Evolutionary conservation across 2,113 vertebrate species (phyloP), one percentile per base, ranked within the genome.

Genomic region (Rhipidura dahli): DNA sequence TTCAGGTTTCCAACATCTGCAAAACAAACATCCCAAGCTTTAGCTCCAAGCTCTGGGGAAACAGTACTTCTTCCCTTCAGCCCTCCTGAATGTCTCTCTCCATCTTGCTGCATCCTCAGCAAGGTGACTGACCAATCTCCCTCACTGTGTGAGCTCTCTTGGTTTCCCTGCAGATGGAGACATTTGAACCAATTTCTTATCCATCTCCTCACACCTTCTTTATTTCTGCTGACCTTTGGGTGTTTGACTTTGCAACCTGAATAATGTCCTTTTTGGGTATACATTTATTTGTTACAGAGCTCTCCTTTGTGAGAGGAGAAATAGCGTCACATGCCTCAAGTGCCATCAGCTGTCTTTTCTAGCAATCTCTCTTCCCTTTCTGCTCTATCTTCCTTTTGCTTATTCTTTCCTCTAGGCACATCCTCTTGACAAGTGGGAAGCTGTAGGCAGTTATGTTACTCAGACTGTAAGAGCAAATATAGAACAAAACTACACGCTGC

Each of bases 281-380:
- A 17, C 3, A 20, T 37, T 69, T 83, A n/a, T 5, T 45, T n/a
- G 22, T 21, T 45, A 35, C 0, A 0, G 31, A 37, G 8, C 5
- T 56, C 19, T 83, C 4, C 11, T 72, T 83, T 82, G 30, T 37
- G 33, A 47, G 4, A 54, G 16, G 9, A 44, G 7, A 26, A 85
- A 50, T 10, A 70, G 5, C 5, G 4, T 77, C n/a, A 39, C 12
- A 59, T 3, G 3, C 20, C 13, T 45, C 9, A 66, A 71, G 16
- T n/a, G 27, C 3, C 11, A 12, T 50, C 33, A 76, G 33, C 37
- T 64, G 15, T 63, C 30, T 89, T 59, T 37, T 50, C 23, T 40
- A 66, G 47, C 30, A 70, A 15, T 37, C 10, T n/a, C 63, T 54
- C 65, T 69, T 54, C 6, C 8, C 60, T 15, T 80, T 71, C 17